Evolutionary conservation across 2,797 vertebrate genomes (phyloP), one percentile per base, ranked within the genome.

Genomic region (Valencia hispanica): DNA sequence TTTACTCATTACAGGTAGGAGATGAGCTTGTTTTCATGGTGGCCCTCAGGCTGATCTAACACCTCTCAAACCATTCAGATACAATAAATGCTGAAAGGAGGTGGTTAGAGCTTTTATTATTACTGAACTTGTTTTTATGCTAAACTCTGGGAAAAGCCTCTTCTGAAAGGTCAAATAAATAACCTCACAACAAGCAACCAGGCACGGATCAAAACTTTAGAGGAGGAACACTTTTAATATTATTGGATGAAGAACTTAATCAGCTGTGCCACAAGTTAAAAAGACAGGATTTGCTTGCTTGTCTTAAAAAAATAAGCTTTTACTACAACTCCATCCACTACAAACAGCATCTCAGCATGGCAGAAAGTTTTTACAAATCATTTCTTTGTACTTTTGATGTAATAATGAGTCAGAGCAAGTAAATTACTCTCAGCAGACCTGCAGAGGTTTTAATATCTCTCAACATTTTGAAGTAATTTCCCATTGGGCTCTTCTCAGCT

Each of bases 381-480:
- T 9, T 34, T 25, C 12, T 39, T 27, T 5, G 30, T 20, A 51
- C 41, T 63, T n/a, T 1, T 72, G 76, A 79, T n/a, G 48, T 70
- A 79, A 77, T 84, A 77, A 88, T 79, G 66, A 78, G 68, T 85
- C 68, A 68, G 65, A 43, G 1, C 25, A 43, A 75, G 83, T n/a
- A 32, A 72, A 77, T 75, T 45, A 51, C 12, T 69, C 51, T 27
- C 8, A 11, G 17, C 25, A 32, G 36, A 25, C 48, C n/a, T 30
- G 51, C 68, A 65, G 30, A 75, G 82, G 79, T 77, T 85, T 79
- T 84, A 68, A 81, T 87, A 86, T 87, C 86, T 76, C 63, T 89
- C 87, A 91, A 89, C 92, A 91, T 92, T 92, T 93, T 91, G 86
- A 86, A 92, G 89, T 88, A 73, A 91, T 93, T 93, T 90, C 85